Percentiles rank a stretch among this genome's conserved stretches.
Evolutionary conservation across 2,113 vertebrate genomes (phyloP).

Genomic region (Periophthalmus modestus): DNA sequence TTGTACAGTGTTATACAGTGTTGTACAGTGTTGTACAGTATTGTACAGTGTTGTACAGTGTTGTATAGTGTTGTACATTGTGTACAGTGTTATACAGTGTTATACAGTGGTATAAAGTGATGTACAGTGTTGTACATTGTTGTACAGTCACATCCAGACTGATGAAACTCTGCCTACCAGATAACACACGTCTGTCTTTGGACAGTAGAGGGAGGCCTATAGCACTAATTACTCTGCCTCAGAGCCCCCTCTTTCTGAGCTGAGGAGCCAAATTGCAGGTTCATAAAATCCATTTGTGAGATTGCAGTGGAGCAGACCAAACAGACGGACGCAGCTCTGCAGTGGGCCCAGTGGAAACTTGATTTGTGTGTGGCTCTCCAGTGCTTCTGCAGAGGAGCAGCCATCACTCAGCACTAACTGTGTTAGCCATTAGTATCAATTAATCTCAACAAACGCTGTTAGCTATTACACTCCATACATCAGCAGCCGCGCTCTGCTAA

Average conservation of each 20-base stretch:
- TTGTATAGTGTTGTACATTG: too few relatives aligned
- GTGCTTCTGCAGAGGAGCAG: slow-evolving; percentile 52
- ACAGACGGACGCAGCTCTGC: slow-evolving; percentile 42
- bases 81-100: too few relatives aligned
- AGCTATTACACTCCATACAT: slow-evolving; percentile 64
- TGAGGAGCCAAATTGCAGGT: background rate
- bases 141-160: background rate
- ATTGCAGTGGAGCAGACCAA: slow-evolving; percentile 14
- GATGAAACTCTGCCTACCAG: background rate
- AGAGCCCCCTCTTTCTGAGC: background rate
- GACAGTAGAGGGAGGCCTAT: background rate
- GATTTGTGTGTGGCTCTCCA: slow-evolving; percentile 59
- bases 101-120: too few relatives aligned
- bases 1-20: too few relatives aligned
- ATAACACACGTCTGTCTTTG: background rate
- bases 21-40: too few relatives aligned
- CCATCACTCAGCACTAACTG: slow-evolving; percentile 66
- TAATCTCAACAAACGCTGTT: slow-evolving; percentile 67
- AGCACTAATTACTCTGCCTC: background rate
- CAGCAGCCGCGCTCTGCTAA: slow-evolving; percentile 53
- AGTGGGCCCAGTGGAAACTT: slow-evolving; percentile 45
- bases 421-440: slow-evolving; percentile 73
- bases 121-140: background rate
- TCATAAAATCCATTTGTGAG: slow-evolving; percentile 10
- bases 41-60: too few relatives aligned